Evolutionary conservation across 2,113 vertebrate genomes (phyloP), one percentile per base, ranked within the genome.

Genomic region (Eubucco bourcierii): DNA sequence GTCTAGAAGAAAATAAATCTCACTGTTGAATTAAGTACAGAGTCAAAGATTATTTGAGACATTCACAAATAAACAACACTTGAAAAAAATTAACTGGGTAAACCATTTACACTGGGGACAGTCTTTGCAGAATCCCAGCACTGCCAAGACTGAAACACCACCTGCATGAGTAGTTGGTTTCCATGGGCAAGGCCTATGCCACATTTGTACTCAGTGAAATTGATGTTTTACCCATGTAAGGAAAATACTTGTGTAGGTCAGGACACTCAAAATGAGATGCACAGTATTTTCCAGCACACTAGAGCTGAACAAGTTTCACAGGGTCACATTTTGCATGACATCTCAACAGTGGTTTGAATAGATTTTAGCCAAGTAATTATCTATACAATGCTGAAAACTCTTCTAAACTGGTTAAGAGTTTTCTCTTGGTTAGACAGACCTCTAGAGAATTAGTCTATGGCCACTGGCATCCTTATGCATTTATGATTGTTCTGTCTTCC

Each of bases 1-100:
- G 87, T 99, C 99, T 99, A 95, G 44, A 97, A 97, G 94, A 93
- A 97, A 80, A 67, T 77, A 95, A 76, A 84, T 63, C 27, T 83
- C 66, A 47, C 12, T 76, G 67, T 78, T 84, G 59, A 93, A 89
- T 71, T 65, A 77, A 56, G 56, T 63, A 85, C 16, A 72, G 34
- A 63, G 17, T 67, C 37, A 89, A 74, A 80, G 55, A 56, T 13
- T 20, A 80, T 44, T 53, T 61, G 46, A 82, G 39, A 87, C 20
- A 78, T 19, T 90, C 27, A 67, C 9, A 85, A 80, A 77, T 46
- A 93, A 82, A 55, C 34, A 67, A 52, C 13, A 84, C 10, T 73
- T 81, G 13, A 39, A 74, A 90, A 81, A 4, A 64, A 19, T 68
- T 61, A 87, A 70, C 29, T 39, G 70, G 34, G 37, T 71, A 67